Base-by-base conservation (phyloP, 2,113 vertebrate genomes). In the Nematolebias whitei region DNA sequence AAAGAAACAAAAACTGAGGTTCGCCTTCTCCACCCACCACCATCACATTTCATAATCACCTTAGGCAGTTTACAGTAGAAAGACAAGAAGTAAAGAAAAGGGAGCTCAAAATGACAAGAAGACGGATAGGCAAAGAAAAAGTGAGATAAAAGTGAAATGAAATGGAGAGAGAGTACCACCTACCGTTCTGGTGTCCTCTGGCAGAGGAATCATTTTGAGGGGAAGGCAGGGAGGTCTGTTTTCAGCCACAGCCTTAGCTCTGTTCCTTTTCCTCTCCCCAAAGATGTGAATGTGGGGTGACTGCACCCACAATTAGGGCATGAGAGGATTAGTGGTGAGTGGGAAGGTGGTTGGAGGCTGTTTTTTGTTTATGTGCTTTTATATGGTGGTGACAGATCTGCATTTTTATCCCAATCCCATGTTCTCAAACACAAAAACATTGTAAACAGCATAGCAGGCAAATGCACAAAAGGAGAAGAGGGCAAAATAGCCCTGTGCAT, bases 241-340 rank as follows among this genome's bases (percentile, higher is more conserved):
- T 61, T 81, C 68, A 44, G 67, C 65, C 48, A 64, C 14, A 64
- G 71, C 76, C 69, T 68, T 5, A 55, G 68, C 74, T 79, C 56
- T 50, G 29, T 62, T 57, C 43, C 40, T 65, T 63, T 54, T 47
- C 54, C 57, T 77, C 55, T 72, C 64, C 76, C 47, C 4, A 2
- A 59, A 80, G 78, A 85, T 58, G 68, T 79, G 66, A 87, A 82
- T 88, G 75, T 68, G 79, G 84, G 85, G 82, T 82, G 85, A 80
- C 59, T 72, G 74, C 67, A 74, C 64, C 78, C 82, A 86, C 85
- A 89, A 87, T 90, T 88, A 88, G 90, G 84, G 75, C 86, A 87
- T 60, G 74, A 66, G 69, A 80, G 85, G 91, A 91, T 92, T 91
- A 89, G 75, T 67, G 84, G 74, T 55, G 45, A 87, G 82, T 71